Conservation (phyloP, 1,140 invertebrate species). For the Drosophila jambulina region DNA sequence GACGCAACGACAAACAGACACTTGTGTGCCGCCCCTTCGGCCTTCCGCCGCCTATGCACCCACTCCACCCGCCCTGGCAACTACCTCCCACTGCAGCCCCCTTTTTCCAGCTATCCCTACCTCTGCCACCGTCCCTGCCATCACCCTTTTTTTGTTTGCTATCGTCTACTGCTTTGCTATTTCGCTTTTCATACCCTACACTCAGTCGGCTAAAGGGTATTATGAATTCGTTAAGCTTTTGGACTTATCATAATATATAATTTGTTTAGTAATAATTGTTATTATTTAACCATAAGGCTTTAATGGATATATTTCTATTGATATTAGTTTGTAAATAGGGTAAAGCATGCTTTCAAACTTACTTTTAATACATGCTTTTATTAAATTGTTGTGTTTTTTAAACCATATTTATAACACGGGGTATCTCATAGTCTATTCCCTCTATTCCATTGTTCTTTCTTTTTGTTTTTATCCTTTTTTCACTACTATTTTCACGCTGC, state of each 20-base stretch:
- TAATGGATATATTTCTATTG: not conserved
- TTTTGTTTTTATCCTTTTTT: conserved; percentile 34
- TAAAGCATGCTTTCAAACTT: not conserved
- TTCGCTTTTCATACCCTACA: conserved; percentile 50
- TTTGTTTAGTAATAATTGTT: not conserved
- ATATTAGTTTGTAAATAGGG: not conserved
- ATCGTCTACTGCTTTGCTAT: conserved; percentile 61
- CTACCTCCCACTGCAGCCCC: not conserved
- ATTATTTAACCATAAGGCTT: not conserved
- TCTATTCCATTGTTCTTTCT: not conserved
- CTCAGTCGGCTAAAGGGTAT: not conserved
- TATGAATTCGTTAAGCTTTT: not conserved
- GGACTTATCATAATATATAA: not conserved
- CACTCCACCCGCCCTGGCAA: not conserved
- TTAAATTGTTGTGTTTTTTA: not conserved
- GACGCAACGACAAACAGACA: conserved; percentile 53
- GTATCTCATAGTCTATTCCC: not conserved
- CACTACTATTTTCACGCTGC: conserved; percentile 80
- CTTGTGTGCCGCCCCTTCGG: conserved; percentile 47
- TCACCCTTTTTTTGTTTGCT: conserved; percentile 28
- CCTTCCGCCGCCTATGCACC: conserved; percentile 16
- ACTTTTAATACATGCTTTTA: not conserved
- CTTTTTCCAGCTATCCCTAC: conserved; percentile 9
- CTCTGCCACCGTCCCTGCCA: conserved; percentile 5
- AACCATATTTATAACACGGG: not conserved